phyloP scores from a whole-genome alignment of 1,140 invertebrate genomes.

The Drosophila repletoides region DNA sequence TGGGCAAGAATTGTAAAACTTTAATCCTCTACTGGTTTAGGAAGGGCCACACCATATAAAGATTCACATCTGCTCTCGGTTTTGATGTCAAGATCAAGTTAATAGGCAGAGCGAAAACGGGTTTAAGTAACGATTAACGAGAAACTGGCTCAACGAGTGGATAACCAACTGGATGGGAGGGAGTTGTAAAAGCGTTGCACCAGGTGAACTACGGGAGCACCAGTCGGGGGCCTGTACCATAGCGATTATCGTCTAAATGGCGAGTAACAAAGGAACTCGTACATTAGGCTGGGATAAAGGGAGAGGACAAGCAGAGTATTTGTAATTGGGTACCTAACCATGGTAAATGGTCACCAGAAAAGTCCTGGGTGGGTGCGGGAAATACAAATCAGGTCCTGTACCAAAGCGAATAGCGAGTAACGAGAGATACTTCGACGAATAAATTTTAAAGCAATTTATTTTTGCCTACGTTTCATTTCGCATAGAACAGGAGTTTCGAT shows the following conservation, averaged over 20 bases:
- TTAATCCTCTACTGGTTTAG: too few relatives aligned
- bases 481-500: neutral
- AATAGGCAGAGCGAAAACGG: neutral
- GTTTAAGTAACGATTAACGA: neutral
- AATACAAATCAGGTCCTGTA: too few relatives aligned
- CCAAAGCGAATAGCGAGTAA: conserved; percentile 1
- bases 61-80: too few relatives aligned
- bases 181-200: too few relatives aligned
- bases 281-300: neutral
- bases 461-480: conserved; percentile 14
- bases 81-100: conserved; percentile 4
- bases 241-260: neutral
- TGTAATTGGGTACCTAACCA: too few relatives aligned
- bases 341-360: too few relatives aligned
- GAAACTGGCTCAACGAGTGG: neutral
- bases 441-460: neutral
- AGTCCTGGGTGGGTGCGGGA: too few relatives aligned
- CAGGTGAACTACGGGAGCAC: too few relatives aligned
- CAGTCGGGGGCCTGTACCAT: neutral
- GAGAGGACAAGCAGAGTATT: too few relatives aligned
- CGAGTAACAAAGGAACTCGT: neutral
- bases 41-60: too few relatives aligned
- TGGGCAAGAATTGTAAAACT: too few relatives aligned
- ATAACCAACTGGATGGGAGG: too few relatives aligned
- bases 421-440: neutral